These are phyloP conservation scores for Sminthopsis crassicaudata DNA, from an alignment of 2,113 vertebrate genomes.

Conservation along the genomic window DNA sequence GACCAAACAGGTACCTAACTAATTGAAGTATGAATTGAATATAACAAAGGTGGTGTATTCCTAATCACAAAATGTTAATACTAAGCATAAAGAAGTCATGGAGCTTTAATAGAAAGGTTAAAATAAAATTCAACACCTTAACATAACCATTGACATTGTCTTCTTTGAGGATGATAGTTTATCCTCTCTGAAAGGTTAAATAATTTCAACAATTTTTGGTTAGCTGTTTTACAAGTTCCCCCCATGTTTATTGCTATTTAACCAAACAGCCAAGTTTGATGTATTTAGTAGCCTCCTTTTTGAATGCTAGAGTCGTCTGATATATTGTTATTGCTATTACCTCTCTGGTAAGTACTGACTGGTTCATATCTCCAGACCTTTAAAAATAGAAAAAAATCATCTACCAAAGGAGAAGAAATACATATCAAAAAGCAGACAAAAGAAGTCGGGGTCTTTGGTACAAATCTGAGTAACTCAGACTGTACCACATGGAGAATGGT, in stretches of 20 bases:
- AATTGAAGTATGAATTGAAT: not conserved
- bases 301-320: too few relatives aligned
- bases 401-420: too few relatives aligned
- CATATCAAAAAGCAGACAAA: not conserved
- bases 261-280: not conserved
- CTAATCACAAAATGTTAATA: not conserved
- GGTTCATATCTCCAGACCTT: too few relatives aligned
- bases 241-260: not conserved
- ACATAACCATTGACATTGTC: not conserved
- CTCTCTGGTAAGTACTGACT: too few relatives aligned
- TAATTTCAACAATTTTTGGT: not conserved
- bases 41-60: not conserved
- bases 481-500: not conserved
- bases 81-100: not conserved
- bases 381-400: too few relatives aligned
- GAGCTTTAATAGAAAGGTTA: not conserved
- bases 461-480: not conserved
- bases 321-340: too few relatives aligned
- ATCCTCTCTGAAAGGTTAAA: not conserved
- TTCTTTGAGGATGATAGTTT: not conserved
- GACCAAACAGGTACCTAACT: not conserved
- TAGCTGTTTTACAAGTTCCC: not conserved
- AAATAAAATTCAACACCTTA: not conserved
- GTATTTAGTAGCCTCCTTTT: too few relatives aligned
- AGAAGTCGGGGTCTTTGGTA: not conserved